Percentiles rank a stretch among this genome's conserved stretches.
These are phyloP conservation scores for Notechis scutatus DNA, from an alignment of 2,113 vertebrate genomes.

Conservation along the genomic window DNA sequence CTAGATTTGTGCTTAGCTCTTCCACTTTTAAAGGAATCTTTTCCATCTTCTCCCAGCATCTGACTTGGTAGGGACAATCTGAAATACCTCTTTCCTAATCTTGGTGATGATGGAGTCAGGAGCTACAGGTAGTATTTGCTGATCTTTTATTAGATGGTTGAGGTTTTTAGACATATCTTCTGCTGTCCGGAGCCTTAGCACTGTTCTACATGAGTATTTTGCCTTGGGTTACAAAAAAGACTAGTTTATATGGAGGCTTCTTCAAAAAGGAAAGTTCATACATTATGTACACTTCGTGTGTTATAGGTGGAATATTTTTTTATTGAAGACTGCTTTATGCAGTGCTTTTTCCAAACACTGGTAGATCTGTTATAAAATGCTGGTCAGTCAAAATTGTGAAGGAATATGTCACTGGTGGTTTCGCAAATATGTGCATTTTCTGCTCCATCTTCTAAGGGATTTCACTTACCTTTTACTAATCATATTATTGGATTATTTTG, in stretches of 20 bases:
- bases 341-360: not conserved
- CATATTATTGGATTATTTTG: not conserved
- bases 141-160: not conserved
- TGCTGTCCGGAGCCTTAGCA: not conserved
- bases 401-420: not conserved
- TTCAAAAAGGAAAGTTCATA: not conserved
- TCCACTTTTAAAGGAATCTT: not conserved
- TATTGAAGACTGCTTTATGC: not conserved
- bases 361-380: not conserved
- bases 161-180: not conserved
- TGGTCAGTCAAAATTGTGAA: not conserved
- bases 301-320: not conserved
- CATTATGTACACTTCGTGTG: not conserved
- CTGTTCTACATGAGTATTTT: not conserved
- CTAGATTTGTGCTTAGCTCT: not conserved
- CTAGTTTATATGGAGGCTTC: not conserved
- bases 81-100: not conserved
- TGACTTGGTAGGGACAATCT: not conserved
- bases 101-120: not conserved
- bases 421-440: not conserved
- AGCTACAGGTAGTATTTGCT: not conserved
- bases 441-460: not conserved
- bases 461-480: not conserved
- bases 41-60: not conserved
- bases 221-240: not conserved